Percentiles rank a stretch among this genome's conserved stretches.
phyloP scores from a whole-genome alignment of 1,140 invertebrate species.

The Diabrotica virgifera region DNA sequence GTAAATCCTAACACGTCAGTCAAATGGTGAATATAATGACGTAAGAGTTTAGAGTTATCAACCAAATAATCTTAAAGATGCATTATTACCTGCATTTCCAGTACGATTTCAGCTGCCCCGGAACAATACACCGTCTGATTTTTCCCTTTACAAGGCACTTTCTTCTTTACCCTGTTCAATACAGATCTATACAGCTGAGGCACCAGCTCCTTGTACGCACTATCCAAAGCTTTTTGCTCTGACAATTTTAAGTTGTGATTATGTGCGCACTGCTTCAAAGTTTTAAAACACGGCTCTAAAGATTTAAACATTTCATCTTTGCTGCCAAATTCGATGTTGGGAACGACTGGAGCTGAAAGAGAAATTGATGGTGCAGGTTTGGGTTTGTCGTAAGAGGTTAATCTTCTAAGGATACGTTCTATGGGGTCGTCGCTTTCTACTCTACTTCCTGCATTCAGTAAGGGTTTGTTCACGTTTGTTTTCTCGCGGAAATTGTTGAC shows the following conservation, averaged over 20 bases:
- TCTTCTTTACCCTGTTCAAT: slow-evolving; percentile 53
- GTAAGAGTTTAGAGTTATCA: too few relatives aligned
- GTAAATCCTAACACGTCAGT: too few relatives aligned
- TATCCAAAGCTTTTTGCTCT: slow-evolving; percentile 66
- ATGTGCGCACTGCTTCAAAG: slow-evolving; percentile 59
- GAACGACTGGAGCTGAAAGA: slow-evolving; percentile 42
- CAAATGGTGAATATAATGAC: too few relatives aligned
- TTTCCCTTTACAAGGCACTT: slow-evolving; percentile 49
- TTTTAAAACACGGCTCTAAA: slow-evolving; percentile 55
- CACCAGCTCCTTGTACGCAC: slow-evolving; percentile 63
- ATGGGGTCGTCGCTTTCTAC: slow-evolving; percentile 48
- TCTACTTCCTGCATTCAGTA: slow-evolving; percentile 35
- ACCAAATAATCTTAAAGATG: not conserved
- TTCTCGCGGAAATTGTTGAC: slow-evolving; percentile 44
- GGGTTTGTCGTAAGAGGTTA: slow-evolving; percentile 63
- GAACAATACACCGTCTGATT: slow-evolving; percentile 60
- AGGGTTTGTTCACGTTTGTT: slow-evolving; percentile 43
- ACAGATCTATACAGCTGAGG: slow-evolving; percentile 63
- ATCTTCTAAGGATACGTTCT: slow-evolving; percentile 55
- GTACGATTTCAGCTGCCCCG: slow-evolving; percentile 59
- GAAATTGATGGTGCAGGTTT: slow-evolving; percentile 51
- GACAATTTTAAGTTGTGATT: slow-evolving; percentile 53
- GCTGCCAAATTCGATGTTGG: slow-evolving; percentile 39
- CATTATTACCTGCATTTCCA: slow-evolving; percentile 36
- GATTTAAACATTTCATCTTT: slow-evolving; percentile 47